phyloP scores from a whole-genome alignment of 2,888 invertebrate genomes.

The Andrena fulva region DNA sequence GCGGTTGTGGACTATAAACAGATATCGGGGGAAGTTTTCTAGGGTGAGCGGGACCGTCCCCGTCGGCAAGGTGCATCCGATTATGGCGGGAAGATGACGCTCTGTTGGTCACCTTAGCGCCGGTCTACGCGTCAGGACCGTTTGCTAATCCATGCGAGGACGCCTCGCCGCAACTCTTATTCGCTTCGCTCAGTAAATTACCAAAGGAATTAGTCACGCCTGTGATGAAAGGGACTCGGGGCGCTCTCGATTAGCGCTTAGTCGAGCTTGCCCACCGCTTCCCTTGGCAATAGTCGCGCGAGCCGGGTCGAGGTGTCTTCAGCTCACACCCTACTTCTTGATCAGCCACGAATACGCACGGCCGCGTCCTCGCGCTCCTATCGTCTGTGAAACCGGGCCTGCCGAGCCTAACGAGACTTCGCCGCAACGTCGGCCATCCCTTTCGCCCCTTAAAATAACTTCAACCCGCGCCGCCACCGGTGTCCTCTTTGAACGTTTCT shows the following conservation, averaged over 20 bases:
- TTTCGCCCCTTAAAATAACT: conserved; percentile 45
- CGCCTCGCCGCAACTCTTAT: conserved; percentile 77
- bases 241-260: conserved; percentile 63
- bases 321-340: conserved; percentile 72
- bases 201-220: conserved; percentile 82
- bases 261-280: conserved; percentile 66
- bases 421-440: conserved; percentile 20
- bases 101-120: conserved; percentile 51
- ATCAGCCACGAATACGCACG: conserved; percentile 54
- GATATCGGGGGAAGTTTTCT: neutral
- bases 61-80: conserved; percentile 32
- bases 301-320: conserved; percentile 69
- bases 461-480: neutral
- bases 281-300: conserved; percentile 57
- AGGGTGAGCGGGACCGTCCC: neutral
- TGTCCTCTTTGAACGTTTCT: neutral
- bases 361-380: conserved; percentile 29
- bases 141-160: conserved; percentile 77
- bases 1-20: neutral
- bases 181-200: conserved; percentile 81
- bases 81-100: conserved; percentile 49
- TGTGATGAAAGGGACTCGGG: conserved; percentile 78
- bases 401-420: conserved; percentile 47
- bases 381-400: conserved; percentile 45
- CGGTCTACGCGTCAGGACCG: conserved; percentile 61